Conservation (phyloP, 1,140 invertebrate genomes). For the Drosophila sp. region DNA sequence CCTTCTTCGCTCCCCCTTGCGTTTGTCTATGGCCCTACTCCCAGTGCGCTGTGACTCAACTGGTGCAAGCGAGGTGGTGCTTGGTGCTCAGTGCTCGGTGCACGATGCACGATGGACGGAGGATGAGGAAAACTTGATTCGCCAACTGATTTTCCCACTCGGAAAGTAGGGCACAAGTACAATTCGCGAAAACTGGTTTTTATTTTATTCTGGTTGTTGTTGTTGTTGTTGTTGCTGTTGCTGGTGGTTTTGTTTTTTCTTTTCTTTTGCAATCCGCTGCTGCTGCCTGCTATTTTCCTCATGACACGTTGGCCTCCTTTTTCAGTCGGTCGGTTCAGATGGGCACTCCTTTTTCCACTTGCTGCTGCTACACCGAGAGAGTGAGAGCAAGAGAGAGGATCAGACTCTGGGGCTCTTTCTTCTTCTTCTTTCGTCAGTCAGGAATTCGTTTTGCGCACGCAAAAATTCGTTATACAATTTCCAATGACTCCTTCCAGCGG, state of each 20-base stretch:
- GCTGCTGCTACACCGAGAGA: slow-evolving; percentile 6
- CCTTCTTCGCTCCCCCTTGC: background rate
- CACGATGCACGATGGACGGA: background rate
- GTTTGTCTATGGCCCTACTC: slow-evolving; percentile 9
- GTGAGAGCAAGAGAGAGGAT: background rate
- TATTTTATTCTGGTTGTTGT: slow-evolving; percentile 44
- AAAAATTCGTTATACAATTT: slow-evolving; percentile 46
- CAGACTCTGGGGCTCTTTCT: slow-evolving; percentile 15
- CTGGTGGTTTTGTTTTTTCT: slow-evolving; percentile 42
- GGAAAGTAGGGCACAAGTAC: slow-evolving; percentile 66
- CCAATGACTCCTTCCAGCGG: slow-evolving; percentile 12
- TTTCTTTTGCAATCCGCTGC: slow-evolving; percentile 20
- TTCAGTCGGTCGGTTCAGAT: slow-evolving; percentile 37
- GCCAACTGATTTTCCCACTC: slow-evolving; percentile 40
- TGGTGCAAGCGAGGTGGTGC: slow-evolving; percentile 19
- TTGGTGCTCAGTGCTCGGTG: no score
- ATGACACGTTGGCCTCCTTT: slow-evolving; percentile 75
- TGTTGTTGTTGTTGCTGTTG: no score
- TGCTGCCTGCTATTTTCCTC: slow-evolving; percentile 43
- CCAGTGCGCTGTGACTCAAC: slow-evolving; percentile 35
- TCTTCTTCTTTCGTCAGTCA: background rate
- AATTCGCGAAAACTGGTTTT: slow-evolving; percentile 66
- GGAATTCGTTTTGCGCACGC: slow-evolving; percentile 13
- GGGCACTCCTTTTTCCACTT: slow-evolving; percentile 58
- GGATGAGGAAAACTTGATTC: slow-evolving; percentile 64